Evolutionary conservation across 2,888 invertebrate species (phyloP).

Genomic region (Amphipyra tragopoginis): DNA sequence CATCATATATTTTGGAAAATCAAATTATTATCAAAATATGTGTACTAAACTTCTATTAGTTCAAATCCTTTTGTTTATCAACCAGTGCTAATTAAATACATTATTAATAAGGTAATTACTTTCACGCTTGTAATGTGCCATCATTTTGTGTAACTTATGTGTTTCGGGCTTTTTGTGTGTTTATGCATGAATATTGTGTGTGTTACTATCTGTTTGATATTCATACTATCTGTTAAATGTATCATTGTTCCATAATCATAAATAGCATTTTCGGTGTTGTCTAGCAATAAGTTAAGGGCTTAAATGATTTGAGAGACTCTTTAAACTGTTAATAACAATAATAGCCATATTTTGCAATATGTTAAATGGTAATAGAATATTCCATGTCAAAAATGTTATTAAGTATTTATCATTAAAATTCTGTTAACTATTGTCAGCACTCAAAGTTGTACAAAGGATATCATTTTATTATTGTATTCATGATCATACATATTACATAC

Average conservation of each 20-base stretch:
- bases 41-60: too few relatives aligned
- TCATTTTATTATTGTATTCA: constrained; percentile 11
- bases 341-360: too few relatives aligned
- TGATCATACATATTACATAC: constrained; percentile 10
- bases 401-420: too few relatives aligned
- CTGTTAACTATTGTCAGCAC: neutral
- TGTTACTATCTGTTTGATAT: constrained; percentile 33
- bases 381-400: too few relatives aligned
- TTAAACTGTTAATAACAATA: too few relatives aligned
- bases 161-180: constrained; percentile 55
- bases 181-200: constrained; percentile 53
- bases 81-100: neutral
- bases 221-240: constrained; percentile 18
- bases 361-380: too few relatives aligned
- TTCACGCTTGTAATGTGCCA: constrained; percentile 29
- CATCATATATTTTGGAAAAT: too few relatives aligned
- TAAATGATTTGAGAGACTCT: neutral
- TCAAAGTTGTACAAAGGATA: neutral
- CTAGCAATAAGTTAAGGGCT: constrained; percentile 9
- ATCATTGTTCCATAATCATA: constrained; percentile 16
- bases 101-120: constrained; percentile 4
- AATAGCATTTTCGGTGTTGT: constrained; percentile 35
- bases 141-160: constrained; percentile 30
- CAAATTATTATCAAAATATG: too few relatives aligned
- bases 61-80: too few relatives aligned